phyloP scores from a whole-genome alignment of 2,113 vertebrate species.

The Meriones unguiculatus region DNA sequence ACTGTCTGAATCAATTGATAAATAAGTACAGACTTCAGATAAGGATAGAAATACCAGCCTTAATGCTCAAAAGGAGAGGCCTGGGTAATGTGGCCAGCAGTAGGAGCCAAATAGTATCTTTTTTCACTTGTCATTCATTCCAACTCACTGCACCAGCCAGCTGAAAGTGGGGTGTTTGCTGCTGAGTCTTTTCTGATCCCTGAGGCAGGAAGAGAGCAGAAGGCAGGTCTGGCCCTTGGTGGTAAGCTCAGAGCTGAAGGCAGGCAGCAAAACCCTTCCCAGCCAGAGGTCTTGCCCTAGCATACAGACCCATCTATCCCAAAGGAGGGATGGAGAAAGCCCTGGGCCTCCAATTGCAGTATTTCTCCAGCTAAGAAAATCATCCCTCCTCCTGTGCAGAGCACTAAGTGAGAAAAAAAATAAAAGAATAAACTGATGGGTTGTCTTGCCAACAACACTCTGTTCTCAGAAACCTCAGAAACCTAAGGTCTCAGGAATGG shows the following conservation, averaged over 20 bases:
- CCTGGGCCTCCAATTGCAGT: neutral
- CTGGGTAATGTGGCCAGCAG: neutral
- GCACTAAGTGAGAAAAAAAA: neutral
- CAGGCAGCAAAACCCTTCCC: neutral
- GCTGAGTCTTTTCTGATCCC: neutral
- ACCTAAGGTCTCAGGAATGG: neutral
- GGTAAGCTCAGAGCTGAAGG: too few species aligned
- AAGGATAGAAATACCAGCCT: neutral
- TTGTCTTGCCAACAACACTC: neutral
- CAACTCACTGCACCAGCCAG: neutral
- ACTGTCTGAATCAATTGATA: neutral
- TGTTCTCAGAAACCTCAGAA: slow-evolving; percentile 23
- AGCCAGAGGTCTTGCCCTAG: neutral
- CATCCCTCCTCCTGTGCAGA: neutral
- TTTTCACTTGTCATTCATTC: neutral
- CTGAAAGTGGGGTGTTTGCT: neutral
- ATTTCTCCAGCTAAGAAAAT: neutral
- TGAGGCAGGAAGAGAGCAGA: neutral
- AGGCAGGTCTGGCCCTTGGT: neutral
- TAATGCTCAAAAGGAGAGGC: neutral
- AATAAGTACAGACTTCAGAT: slow-evolving; percentile 1
- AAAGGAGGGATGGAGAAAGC: neutral
- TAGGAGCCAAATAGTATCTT: neutral
- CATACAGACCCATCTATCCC: neutral
- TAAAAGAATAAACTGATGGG: neutral